Evolutionary conservation across 2,113 vertebrate genomes (phyloP).

Genomic region (Galeopterus variegatus): DNA sequence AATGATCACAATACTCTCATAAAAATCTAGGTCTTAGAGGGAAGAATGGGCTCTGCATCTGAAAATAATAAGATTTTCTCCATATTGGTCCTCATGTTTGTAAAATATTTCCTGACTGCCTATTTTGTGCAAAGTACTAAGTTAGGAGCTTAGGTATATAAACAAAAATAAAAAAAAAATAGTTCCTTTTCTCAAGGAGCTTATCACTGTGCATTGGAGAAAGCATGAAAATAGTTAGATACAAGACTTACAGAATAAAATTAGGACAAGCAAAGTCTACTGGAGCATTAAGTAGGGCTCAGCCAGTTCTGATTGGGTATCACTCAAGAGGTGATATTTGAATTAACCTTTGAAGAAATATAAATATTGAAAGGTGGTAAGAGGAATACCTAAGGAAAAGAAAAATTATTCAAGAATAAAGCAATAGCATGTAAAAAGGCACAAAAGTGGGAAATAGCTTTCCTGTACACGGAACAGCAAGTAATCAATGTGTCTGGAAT

Average conservation of each 20-base stretch:
- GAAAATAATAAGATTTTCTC: not conserved
- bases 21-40: not conserved
- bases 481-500: not conserved
- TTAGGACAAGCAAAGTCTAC: not conserved
- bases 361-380: not conserved
- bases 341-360: constrained; percentile 38
- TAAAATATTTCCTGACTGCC: not conserved
- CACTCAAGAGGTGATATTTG: not conserved
- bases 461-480: not conserved
- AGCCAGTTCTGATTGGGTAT: not conserved
- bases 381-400: not conserved
- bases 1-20: not conserved
- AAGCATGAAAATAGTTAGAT: not conserved
- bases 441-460: not conserved
- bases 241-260: not conserved
- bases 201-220: not conserved
- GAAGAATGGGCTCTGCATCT: not conserved
- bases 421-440: not conserved
- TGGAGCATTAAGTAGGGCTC: not conserved
- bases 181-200: not conserved
- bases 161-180: not conserved
- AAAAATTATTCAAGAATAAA: constrained; percentile 1
- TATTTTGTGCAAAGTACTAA: not conserved
- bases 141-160: not conserved
- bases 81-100: not conserved